Conservation (phyloP, 2,113 vertebrate species). For the Isurus oxyrinchus region DNA sequence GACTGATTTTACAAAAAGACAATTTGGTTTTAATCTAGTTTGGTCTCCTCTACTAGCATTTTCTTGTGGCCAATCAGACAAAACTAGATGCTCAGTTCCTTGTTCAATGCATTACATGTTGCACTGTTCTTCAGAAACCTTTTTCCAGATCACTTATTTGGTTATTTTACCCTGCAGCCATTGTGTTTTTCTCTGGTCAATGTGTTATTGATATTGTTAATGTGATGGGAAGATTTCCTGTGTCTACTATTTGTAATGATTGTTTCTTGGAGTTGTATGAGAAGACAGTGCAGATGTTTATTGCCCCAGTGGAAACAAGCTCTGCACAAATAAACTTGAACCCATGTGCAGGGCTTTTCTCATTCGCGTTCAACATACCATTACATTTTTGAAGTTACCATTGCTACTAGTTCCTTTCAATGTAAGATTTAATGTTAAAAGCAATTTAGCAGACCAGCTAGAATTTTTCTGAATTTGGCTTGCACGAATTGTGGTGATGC, state of each 20-base stretch:
- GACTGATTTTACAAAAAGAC: not conserved
- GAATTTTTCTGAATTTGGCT: not conserved
- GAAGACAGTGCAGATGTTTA: not conserved
- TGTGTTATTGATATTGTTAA: not conserved
- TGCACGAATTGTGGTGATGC: not conserved
- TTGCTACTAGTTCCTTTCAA: not conserved
- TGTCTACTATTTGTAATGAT: not conserved
- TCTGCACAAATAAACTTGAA: not conserved
- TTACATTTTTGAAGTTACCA: not conserved
- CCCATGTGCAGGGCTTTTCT: not conserved
- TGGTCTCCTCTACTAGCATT: not conserved
- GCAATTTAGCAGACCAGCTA: not conserved
- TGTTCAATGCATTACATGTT: not conserved
- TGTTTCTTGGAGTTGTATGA: not conserved
- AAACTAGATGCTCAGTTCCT: not conserved
- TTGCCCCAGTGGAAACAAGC: not conserved
- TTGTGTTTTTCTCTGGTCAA: too few species aligned
- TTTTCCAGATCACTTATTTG: not conserved
- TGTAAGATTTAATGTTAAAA: not conserved
- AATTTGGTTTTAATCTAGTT: slow-evolving; percentile 23
- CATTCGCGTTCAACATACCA: not conserved
- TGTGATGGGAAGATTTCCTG: not conserved
- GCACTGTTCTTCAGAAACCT: not conserved
- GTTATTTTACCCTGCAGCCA: not conserved
- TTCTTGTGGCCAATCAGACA: not conserved